These are phyloP conservation scores for Callionymus lyra DNA, from an alignment of 2,113 vertebrate species.

Conservation along the genomic window DNA sequence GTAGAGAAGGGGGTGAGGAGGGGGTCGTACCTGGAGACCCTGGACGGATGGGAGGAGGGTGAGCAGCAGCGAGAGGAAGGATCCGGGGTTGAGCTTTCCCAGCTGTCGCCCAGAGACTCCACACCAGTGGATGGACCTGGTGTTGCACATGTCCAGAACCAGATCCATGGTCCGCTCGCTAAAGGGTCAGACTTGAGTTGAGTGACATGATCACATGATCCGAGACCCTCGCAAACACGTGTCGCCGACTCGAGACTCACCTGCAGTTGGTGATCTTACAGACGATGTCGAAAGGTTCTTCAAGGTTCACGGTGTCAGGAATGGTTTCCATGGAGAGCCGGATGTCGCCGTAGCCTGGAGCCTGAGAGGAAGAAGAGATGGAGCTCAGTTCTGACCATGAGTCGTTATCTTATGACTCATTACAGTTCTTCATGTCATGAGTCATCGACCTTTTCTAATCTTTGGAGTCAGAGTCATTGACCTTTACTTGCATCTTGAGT, in stretches of 20 bases:
- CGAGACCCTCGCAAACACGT: too few species aligned
- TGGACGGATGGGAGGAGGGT: slow-evolving; percentile 86
- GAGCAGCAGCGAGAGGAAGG: slow-evolving; percentile 84
- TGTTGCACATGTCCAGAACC: slow-evolving; percentile 94
- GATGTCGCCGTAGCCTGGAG: slow-evolving; percentile 94
- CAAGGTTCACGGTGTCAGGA: slow-evolving; percentile 90
- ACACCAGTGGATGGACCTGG: slow-evolving; percentile 90
- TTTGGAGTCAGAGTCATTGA: too few species aligned
- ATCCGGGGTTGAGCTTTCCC: slow-evolving; percentile 85
- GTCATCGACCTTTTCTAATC: too few species aligned
- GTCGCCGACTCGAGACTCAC: too few species aligned
- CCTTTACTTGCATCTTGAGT: too few species aligned
- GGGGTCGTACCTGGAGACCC: slow-evolving; percentile 87
- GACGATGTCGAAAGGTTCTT: slow-evolving; percentile 91
- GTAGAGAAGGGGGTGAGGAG: neutral
- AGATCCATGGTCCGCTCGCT: slow-evolving; percentile 98
- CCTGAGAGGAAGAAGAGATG: slow-evolving; percentile 54
- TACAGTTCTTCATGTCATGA: too few species aligned
- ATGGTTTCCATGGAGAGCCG: slow-evolving; percentile 90
- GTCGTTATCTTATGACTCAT: too few species aligned
- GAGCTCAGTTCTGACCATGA: too few species aligned
- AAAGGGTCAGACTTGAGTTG: slow-evolving; percentile 12
- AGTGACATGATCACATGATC: neutral
- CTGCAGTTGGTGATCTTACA: slow-evolving; percentile 99
- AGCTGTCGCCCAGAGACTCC: slow-evolving; percentile 90